Evolutionary conservation across 2,113 vertebrate species (phyloP).

Genomic region (Plecturocebus donacophilus): DNA sequence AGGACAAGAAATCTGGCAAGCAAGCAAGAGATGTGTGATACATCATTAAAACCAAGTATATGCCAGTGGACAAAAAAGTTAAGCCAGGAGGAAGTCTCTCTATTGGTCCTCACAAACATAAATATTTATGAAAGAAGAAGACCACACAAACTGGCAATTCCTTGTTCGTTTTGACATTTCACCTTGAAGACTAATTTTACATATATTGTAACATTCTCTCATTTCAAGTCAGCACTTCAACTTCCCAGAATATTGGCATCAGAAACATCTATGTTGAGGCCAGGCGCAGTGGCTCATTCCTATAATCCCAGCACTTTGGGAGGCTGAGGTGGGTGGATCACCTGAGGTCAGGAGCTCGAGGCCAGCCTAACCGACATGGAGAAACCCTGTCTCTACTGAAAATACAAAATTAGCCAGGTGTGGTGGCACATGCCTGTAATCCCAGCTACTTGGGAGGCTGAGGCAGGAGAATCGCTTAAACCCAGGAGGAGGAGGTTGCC

Average conservation of each 20-base stretch:
- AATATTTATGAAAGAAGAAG: background rate
- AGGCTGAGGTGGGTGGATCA: too few species aligned
- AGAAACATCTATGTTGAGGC: constrained; percentile 30
- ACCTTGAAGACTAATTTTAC: constrained; percentile 21
- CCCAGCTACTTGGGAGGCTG: too few species aligned
- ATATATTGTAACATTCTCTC: constrained; percentile 1
- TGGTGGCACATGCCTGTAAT: too few species aligned
- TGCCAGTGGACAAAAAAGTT: background rate
- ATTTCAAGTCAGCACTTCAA: constrained; percentile 39
- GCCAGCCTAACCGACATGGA: too few species aligned
- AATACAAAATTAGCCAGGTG: too few species aligned
- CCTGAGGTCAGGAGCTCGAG: too few species aligned
- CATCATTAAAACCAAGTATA: background rate
- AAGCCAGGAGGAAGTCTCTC: background rate
- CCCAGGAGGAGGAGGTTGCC: too few species aligned
- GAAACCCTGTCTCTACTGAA: too few species aligned
- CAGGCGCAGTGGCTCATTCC: too few species aligned
- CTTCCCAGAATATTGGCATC: constrained; percentile 27
- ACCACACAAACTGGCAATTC: background rate
- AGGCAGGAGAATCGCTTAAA: too few species aligned
- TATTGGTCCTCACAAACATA: background rate
- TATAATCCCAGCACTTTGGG: too few species aligned
- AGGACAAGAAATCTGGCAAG: background rate
- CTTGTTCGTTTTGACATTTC: constrained; percentile 13
- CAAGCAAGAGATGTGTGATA: background rate